Evolutionary conservation across 2,888 invertebrate genomes (phyloP), one percentile per base, ranked within the genome.

Genomic region (Dicycla oo): DNA sequence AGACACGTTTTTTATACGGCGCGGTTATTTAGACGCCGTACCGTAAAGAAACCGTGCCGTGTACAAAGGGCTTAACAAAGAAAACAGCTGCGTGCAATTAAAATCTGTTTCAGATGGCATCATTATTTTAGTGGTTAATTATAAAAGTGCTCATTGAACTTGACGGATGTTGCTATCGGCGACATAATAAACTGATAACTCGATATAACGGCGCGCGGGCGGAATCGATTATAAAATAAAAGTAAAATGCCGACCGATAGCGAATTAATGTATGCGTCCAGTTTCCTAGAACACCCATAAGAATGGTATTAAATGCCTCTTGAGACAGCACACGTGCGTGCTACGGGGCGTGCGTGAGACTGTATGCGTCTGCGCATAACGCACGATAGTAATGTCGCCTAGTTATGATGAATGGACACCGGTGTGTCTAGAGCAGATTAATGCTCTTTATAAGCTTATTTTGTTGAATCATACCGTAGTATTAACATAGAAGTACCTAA

Each of bases 241-340:
- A 63, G 51, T 78, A 67, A 69, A 57, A 49, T 40, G 47, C 43
- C 58, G 66, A 72, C 45, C 40, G 70, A 74, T 67, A 74, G 40
- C n/a, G 7, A 65, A 73, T 58, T 61, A 80, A 70, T 71, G 34
- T 73, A 74, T 74, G 64, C 34, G 20, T 5, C 3, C 45, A 67
- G 56, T 75, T 75, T 79, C 75, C 56, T 54, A 56, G 45, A 65
- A 58, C 65, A 69, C 10, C 18, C n/a, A 13, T 64, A 18, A 47
- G 13, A 53, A 63, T 61, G 30, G 53, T 68, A 26, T 69, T 71
- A 49, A 30, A 62, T 64, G 34, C 76, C 78, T 34, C 81, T 78
- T 70, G 85, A 75, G 83, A 68, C 73, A 30, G 26, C 56, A n/a
- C 86, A 81, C 81, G 83, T 84, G 85, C 73, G 67, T 54, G 62